Conservation (phyloP, 2,113 vertebrate genomes). For the Perca flavescens region DNA sequence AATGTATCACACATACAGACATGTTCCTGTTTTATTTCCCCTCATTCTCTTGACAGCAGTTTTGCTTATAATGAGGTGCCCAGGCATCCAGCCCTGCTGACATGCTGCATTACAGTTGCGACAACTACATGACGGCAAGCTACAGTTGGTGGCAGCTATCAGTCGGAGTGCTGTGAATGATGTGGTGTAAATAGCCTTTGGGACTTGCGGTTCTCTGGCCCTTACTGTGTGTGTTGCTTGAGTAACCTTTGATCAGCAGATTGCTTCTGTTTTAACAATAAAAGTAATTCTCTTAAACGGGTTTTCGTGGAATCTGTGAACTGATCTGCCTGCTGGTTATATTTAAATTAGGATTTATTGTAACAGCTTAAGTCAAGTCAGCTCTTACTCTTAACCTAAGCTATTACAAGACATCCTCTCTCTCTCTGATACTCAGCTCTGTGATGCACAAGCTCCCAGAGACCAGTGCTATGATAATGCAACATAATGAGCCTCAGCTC, state of each 20-base stretch:
- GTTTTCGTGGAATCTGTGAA: background rate
- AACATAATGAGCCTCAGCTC: conserved; percentile 72
- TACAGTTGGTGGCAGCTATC: conserved; percentile 71
- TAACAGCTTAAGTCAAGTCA: background rate
- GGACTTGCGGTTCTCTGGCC: conserved; percentile 43
- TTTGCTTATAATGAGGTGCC: conserved; percentile 51
- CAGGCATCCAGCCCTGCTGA: conserved; percentile 48
- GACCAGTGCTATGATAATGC: conserved; percentile 51
- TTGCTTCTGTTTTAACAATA: background rate
- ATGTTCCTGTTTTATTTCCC: background rate
- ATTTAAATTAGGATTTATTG: background rate
- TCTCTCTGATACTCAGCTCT: conserved; percentile 12
- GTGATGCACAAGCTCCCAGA: conserved; percentile 39
- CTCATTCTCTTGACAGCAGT: conserved; percentile 56
- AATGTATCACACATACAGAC: conserved; percentile 1
- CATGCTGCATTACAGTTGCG: conserved; percentile 58
- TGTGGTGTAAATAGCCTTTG: conserved; percentile 55
- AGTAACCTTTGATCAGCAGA: conserved; percentile 1
- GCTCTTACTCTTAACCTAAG: background rate
- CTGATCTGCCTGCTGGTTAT: background rate
- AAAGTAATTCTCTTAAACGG: background rate
- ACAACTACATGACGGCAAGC: conserved; percentile 66
- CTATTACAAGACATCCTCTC: background rate
- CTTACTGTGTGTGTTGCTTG: conserved; percentile 15
- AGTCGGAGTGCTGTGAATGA: conserved; percentile 44